A percentile compares a stretch with the other conserved stretches of the same genome.
Evolutionary conservation across 2,797 vertebrate genomes (phyloP).

Genomic region (Lacerta viridis): DNA sequence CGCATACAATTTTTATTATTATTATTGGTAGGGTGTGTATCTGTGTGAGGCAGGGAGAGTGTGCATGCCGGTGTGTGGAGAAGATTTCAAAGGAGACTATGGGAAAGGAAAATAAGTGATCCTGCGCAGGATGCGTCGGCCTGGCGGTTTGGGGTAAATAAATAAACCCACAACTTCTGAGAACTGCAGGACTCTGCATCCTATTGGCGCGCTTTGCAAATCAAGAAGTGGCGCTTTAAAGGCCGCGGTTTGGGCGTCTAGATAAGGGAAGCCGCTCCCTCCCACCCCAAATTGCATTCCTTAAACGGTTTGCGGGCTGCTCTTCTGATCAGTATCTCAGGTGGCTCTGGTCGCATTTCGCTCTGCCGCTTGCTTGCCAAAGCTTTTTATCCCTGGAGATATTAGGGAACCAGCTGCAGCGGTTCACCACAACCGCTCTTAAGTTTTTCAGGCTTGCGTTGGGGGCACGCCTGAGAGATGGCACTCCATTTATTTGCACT

Average conservation of each 20-base stretch:
- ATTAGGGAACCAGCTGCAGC: slow-evolving; percentile 36
- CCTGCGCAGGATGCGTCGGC: too few species aligned
- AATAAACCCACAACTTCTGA: background rate
- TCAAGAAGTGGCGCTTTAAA: slow-evolving; percentile 2
- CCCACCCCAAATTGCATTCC: slow-evolving; percentile 28
- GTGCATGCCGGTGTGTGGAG: background rate
- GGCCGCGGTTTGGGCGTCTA: slow-evolving; percentile 16
- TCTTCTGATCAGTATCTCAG: slow-evolving; percentile 63
- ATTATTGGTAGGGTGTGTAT: too few species aligned
- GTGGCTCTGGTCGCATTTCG: slow-evolving; percentile 60
- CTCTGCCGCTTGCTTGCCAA: slow-evolving; percentile 52
- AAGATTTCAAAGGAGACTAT: background rate
- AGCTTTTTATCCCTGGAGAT: slow-evolving; percentile 64
- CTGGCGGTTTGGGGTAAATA: background rate
- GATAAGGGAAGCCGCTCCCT: slow-evolving; percentile 34
- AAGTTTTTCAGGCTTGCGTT: slow-evolving; percentile 11
- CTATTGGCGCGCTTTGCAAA: background rate
- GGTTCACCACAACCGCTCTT: slow-evolving; percentile 35
- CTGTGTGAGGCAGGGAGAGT: accelerated
- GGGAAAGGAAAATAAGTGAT: background rate
- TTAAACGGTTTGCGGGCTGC: slow-evolving; percentile 50
- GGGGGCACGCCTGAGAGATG: background rate
- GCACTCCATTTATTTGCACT: background rate
- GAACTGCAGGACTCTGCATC: background rate
- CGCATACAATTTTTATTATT: too few species aligned